phyloP scores from a whole-genome alignment of 2,888 invertebrate genomes.

The Drosophila meridionalis region DNA sequence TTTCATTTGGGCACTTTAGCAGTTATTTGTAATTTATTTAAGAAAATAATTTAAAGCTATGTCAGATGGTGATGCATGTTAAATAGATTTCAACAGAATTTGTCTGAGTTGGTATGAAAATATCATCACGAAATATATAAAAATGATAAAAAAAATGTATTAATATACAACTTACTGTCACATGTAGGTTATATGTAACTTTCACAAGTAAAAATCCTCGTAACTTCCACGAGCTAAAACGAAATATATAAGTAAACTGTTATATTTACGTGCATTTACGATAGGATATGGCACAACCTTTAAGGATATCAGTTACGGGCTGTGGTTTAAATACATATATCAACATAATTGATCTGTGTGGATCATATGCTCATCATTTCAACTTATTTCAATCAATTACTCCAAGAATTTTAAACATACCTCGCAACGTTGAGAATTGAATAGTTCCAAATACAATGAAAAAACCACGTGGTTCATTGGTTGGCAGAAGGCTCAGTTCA shows the following conservation, averaged over 20 bases:
- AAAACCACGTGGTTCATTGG: conserved; percentile 39
- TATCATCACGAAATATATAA: conserved; percentile 38
- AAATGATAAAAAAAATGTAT: neutral
- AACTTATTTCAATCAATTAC: neutral
- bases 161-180: neutral
- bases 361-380: conserved; percentile 58
- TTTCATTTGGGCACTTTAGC: too few relatives aligned
- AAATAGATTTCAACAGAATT: conserved; percentile 59
- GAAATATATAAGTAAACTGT: neutral
- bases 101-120: conserved; percentile 59
- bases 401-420: conserved; percentile 6
- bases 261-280: neutral
- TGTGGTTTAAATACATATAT: conserved; percentile 32
- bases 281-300: too few relatives aligned
- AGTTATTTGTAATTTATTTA: too few relatives aligned
- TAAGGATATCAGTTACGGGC: too few relatives aligned
- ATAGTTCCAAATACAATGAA: neutral
- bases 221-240: neutral
- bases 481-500: neutral
- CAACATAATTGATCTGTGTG: conserved; percentile 53
- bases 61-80: conserved; percentile 81
- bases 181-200: neutral
- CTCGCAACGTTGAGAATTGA: neutral
- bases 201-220: neutral
- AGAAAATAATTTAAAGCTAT: too few relatives aligned